Conservation (phyloP, 2,113 vertebrate species). For the Sylvilagus bachmani region DNA sequence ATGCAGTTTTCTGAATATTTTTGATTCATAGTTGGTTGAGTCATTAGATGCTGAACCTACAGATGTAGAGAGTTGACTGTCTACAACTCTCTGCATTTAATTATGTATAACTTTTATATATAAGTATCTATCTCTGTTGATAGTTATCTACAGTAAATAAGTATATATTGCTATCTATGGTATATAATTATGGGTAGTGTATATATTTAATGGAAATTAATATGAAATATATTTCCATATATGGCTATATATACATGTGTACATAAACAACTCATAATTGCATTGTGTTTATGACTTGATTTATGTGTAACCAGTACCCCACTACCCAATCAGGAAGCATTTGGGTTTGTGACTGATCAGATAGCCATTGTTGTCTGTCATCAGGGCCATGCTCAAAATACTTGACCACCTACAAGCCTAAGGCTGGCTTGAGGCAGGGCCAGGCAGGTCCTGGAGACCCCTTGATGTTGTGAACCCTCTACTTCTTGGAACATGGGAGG, state of each 20-base stretch:
- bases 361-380: not conserved
- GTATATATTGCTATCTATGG: not conserved
- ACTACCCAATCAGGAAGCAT: not conserved
- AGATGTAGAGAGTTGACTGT: too few species aligned
- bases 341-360: not conserved
- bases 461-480: not conserved
- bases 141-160: not conserved
- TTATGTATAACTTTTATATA: not conserved
- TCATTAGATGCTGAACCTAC: too few species aligned
- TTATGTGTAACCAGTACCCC: not conserved
- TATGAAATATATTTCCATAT: not conserved
- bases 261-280: not conserved
- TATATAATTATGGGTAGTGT: not conserved
- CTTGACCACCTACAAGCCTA: fast-evolving
- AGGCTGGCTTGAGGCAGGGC: not conserved
- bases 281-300: not conserved
- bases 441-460: too few species aligned
- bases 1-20: too few species aligned
- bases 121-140: not conserved
- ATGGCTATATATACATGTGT: not conserved
- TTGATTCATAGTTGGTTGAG: too few species aligned
- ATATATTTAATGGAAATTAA: not conserved
- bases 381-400: not conserved
- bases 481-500: not conserved
- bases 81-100: too few species aligned